Percentiles rank a stretch among this genome's conserved stretches.
phyloP scores from a whole-genome alignment of 2,113 vertebrate genomes.

The Rhagologus leucostigma region DNA sequence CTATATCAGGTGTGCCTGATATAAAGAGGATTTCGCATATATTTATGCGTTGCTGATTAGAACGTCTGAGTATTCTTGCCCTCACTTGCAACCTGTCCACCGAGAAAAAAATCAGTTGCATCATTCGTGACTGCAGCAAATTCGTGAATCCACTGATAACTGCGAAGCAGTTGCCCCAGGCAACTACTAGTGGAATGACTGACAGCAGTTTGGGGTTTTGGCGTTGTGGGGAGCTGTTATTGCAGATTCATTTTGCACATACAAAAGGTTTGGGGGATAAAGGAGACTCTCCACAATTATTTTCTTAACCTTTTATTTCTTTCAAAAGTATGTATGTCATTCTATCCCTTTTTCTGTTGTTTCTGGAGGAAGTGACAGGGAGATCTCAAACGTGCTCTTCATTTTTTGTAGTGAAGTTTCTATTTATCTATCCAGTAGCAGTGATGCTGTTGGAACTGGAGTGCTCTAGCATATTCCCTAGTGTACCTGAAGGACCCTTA shows the following conservation, averaged over 20 bases:
- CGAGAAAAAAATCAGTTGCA: neutral
- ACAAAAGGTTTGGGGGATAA: neutral
- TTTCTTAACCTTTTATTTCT: conserved; percentile 3
- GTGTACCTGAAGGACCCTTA: conserved; percentile 7
- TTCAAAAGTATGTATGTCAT: neutral
- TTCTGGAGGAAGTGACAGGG: neutral
- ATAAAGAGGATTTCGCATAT: neutral
- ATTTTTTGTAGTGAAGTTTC: neutral
- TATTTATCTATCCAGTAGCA: neutral
- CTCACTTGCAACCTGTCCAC: neutral
- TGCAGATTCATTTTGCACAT: neutral
- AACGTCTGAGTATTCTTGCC: neutral
- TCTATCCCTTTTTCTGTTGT: neutral
- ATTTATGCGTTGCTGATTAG: neutral
- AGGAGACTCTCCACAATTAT: neutral
- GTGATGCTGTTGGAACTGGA: neutral
- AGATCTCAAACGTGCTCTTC: neutral
- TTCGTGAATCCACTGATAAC: neutral
- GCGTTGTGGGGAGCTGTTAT: neutral
- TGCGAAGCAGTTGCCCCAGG: conserved; percentile 35
- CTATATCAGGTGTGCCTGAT: neutral
- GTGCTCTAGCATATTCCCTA: conserved; percentile 10
- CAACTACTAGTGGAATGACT: neutral
- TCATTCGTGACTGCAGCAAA: neutral
- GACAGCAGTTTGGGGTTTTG: conserved; percentile 2